Evolutionary conservation across 1,140 invertebrate species (phyloP), one percentile per base, ranked within the genome.

Genomic region (Ctenoplectra terminalis): DNA sequence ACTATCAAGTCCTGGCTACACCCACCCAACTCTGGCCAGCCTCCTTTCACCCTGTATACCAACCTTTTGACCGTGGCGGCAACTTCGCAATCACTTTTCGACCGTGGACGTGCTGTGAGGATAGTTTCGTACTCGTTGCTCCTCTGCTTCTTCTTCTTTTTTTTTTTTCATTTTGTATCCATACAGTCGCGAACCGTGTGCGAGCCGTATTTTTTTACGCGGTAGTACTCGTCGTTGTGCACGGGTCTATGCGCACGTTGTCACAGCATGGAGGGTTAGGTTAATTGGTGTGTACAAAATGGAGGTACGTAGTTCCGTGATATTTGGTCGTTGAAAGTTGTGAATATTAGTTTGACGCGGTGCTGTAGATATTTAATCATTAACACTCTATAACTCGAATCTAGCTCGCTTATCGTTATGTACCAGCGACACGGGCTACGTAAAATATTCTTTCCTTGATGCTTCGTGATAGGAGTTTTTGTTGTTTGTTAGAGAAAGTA

Each of bases 81-180:
- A 89, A 88, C 85, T 89, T 87, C 40, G 63, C 77, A 87, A 87
- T 87, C 86, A 79, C 82, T 80, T 87, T 84, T 58, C 63, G 70
- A 69, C 50, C 56, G 58, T 58, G 50, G 76, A 76, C 78, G 76
- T 66, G 73, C 67, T 67, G 29, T 26, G 56, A 60, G 71, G 70
- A 71, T 72, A 76, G 66, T 63, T 80, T 34, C 69, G 11, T 73
- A 43, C 67, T 52, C 37, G 7, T 56, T 2, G 20, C n/a, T 67
- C 13, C 23, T 13, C 40, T 6, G 1, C 5, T 3, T 26, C 13
- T 17, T 11, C 6, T 11, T 40, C 20, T 26, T 15, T 60, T 78
- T 69, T 60, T 48, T n/a, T n/a, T n/a, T n/a, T n/a, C n/a, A n/a
- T n/a, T n/a, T n/a, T n/a, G n/a, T n/a, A n/a, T n/a, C n/a, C n/a